Evolutionary conservation across 2,888 invertebrate species (phyloP).

Genomic region (Nephrotoma guestfalica): DNA sequence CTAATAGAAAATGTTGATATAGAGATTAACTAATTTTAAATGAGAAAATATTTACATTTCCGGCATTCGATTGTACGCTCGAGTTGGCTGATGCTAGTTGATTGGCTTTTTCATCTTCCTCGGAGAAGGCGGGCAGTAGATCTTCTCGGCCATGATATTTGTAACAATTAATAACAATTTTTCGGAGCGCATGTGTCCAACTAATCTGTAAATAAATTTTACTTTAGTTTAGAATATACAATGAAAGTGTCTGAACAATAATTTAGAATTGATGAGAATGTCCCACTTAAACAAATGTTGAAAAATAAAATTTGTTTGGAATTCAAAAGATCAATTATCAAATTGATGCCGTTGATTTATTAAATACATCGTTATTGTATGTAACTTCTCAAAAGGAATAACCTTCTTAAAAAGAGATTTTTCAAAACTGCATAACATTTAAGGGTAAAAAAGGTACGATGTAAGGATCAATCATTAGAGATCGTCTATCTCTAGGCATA

Average conservation of each 20-base stretch:
- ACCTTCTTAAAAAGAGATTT: no score
- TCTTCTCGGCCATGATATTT: slow-evolving; percentile 95
- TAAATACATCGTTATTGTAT: no score
- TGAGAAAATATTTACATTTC: background rate
- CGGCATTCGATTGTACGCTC: background rate
- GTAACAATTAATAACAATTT: slow-evolving; percentile 96
- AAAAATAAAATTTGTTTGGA: no score
- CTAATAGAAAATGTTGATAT: background rate
- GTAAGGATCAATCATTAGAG: no score
- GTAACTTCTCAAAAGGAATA: no score
- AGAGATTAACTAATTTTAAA: no score
- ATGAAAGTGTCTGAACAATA: background rate
- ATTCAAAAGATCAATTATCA: no score
- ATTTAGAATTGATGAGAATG: background rate
- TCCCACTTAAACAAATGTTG: no score
- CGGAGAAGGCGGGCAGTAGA: slow-evolving; percentile 83
- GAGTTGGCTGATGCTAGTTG: slow-evolving; percentile 30
- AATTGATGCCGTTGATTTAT: no score
- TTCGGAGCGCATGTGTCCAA: slow-evolving; percentile 92
- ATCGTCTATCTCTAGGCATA: no score
- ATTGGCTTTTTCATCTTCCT: slow-evolving; percentile 71
- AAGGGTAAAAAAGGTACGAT: no score
- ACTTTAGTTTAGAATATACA: slow-evolving; percentile 9
- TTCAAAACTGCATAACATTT: no score
- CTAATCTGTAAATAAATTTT: slow-evolving; percentile 54